phyloP scores from a whole-genome alignment of 2,113 vertebrate genomes.

The Saguinus imperator region DNA sequence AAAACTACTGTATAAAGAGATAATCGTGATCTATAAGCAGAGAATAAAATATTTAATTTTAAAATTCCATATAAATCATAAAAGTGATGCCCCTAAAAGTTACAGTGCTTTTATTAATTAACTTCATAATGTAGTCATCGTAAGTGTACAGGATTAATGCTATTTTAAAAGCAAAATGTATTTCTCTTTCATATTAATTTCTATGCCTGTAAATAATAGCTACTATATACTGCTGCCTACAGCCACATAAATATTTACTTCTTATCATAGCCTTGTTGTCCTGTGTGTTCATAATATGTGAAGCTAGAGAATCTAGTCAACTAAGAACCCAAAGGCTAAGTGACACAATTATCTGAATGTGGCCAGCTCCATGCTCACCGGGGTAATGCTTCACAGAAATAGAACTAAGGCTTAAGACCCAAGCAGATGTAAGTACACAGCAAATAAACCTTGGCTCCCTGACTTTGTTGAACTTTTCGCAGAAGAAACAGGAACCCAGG shows the following conservation, averaged over 20 bases:
- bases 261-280: background rate
- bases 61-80: slow-evolving; percentile 1
- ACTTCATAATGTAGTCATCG: background rate
- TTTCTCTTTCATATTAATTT: slow-evolving; percentile 23
- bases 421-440: background rate
- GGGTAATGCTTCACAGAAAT: background rate
- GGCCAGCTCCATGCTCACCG: background rate
- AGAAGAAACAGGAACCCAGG: background rate
- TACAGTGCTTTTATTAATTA: background rate
- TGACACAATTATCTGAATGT: background rate
- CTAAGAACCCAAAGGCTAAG: background rate
- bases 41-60: background rate
- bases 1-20: background rate
- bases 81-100: background rate
- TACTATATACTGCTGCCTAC: background rate
- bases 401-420: background rate
- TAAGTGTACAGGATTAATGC: background rate
- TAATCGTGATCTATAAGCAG: background rate
- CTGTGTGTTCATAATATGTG: background rate
- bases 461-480: background rate
- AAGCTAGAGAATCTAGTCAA: background rate
- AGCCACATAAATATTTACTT: background rate
- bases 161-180: background rate
- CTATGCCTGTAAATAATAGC: background rate
- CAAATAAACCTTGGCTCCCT: background rate